Base-by-base conservation (phyloP, 2,113 vertebrate genomes). In the Gnathonemus echidnorhynchus region DNA sequence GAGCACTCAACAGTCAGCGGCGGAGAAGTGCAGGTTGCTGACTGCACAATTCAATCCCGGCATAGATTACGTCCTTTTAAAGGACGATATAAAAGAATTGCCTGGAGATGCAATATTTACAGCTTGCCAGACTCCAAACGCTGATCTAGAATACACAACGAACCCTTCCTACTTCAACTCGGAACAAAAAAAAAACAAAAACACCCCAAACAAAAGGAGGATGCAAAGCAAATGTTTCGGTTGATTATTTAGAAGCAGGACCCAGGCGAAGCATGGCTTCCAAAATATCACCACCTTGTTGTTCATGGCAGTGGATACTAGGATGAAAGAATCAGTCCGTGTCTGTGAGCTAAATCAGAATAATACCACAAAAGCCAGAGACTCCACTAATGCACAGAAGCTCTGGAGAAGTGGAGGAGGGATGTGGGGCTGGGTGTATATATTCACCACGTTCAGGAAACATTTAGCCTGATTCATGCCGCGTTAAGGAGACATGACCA, bases 401-500 rank as follows among this genome's bases (percentile, higher is more conserved):
- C 9, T 62, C 58, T 27, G 58, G 58, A 27, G 21, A 49, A 49
- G 45, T 15, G 48, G 5, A 5, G 46, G 52, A 6, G 19, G 52
- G 17, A 53, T 17, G 21, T 13, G 39, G 45, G 45, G 42, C 7
- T 10, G 3, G 24, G 66, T n/a, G 46, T 10, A 45, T 45, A 56
- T 27, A 21, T 89, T 39, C 21, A 45, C 49, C 70, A 56, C 39
- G 31, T 35, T 89, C 10, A 39, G 48, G 31, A 89, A 58, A 58
- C 2, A 89, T 24, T 80, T 58, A 84, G 49, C 74, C 87, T 89
- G 87, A 90, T 62, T 53, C 24, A 21, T 66, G 53, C 87, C 52
- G 35, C 15, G 86, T 50, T 91, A 53, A 89, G 53, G 45, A 24
- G 58, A 91, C 90, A 90, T 92, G 77, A 92, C 86, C 50, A 89